Evolutionary conservation across 2,888 invertebrate species (phyloP), one percentile per base, ranked within the genome.

Genomic region (Ypsolopha scabrella): DNA sequence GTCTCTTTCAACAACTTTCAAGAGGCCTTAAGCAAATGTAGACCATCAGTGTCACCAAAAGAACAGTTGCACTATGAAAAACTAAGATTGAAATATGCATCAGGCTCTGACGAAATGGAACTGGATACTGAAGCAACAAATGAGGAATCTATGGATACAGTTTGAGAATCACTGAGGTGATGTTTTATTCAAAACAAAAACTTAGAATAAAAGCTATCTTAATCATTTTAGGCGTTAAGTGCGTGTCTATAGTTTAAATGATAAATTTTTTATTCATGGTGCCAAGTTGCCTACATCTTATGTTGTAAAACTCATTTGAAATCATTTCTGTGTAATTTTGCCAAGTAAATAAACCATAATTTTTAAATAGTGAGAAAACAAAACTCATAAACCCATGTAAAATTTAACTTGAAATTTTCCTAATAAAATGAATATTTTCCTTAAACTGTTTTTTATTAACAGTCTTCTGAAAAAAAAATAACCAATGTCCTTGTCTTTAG

Each of bases 21-120:
- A 55, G 75, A 85, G 53, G 98, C 97, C 0, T 86, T 97, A 36
- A 75, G 86, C 9, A 93, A 93, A 77, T 90, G 96, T 54, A 91
- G 92, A 64, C 97, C 98, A 10, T 98, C 98, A 0, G 96, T 98
- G 13, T 91, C 92, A 14, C 85, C 89, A 46, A 91, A 93, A 88
- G 95, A 95, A 66, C 90, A 91, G 59, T 88, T 90, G 63, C 90
- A 93, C 64, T 96, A 96, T 65, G 92, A 93, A 57, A 91, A 91
- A 64, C 74, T 95, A 64, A 88, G 90, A 63, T 80, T 90, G 58
- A 89, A 92, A 57, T 94, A 93, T 69, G 87, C 89, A 1, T 87
- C 89, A 0, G 86, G 87, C 37, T 72, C 73, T 33, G 87, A 81
- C 51, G 78, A 82, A 38, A 88, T 89, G 72, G 88, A 88, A 59